These are phyloP conservation scores for human DNA, from an alignment of 2,113 vertebrate species.

Conservation along the genomic window DNA sequence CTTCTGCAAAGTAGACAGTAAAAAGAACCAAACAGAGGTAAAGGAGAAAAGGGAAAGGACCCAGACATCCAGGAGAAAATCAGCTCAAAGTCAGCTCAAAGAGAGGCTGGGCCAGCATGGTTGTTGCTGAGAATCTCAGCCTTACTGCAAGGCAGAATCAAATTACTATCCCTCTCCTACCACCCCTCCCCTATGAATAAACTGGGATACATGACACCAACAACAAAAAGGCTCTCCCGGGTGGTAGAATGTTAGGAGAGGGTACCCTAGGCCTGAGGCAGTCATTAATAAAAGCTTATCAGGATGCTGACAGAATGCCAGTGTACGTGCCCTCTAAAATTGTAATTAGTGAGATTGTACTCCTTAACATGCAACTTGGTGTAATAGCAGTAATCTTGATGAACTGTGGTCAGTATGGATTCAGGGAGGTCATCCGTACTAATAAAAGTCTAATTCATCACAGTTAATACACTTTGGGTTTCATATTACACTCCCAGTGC, in stretches of 20 bases:
- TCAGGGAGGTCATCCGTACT: not conserved
- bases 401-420: conserved; percentile 7
- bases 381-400: not conserved
- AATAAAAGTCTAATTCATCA: not conserved
- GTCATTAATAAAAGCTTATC: conserved; percentile 34
- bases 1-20: not conserved
- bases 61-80: not conserved
- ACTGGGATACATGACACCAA: not conserved
- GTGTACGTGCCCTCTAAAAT: not conserved
- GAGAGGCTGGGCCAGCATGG: not conserved
- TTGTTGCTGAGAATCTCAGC: not conserved
- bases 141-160: not conserved
- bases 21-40: not conserved
- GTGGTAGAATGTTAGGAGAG: not conserved
- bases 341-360: not conserved
- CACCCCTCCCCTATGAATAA: not conserved
- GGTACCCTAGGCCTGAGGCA: not conserved
- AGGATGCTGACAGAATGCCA: conserved; percentile 19
- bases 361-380: not conserved
- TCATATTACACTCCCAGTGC: not conserved
- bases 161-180: not conserved
- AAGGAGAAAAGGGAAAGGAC: not conserved
- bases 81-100: not conserved
- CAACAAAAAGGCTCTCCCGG: not conserved
- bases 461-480: not conserved